phyloP scores from a whole-genome alignment of 2,113 vertebrate species.

The Cebidichthys violaceus region DNA sequence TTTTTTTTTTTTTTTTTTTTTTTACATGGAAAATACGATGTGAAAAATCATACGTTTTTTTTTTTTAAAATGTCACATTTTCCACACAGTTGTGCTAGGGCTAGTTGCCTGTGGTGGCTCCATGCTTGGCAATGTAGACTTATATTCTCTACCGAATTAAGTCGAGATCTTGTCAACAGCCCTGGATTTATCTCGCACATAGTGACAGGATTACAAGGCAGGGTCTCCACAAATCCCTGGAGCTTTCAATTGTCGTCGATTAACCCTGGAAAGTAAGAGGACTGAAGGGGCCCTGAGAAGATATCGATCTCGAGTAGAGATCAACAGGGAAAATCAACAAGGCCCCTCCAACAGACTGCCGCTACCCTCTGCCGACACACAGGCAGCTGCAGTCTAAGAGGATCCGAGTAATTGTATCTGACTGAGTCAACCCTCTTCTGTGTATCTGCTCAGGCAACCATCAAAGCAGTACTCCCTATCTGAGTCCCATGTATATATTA shows the following conservation, averaged over 20 bases:
- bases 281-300: conserved; percentile 50
- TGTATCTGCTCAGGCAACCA: conserved; percentile 1
- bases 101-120: background rate
- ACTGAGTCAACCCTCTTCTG: conserved; percentile 14
- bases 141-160: conserved; percentile 65
- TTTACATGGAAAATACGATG: conserved; percentile 41
- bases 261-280: conserved; percentile 51
- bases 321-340: conserved; percentile 61
- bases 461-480: background rate
- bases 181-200: conserved; percentile 53
- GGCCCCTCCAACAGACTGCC: conserved; percentile 18
- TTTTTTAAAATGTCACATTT: conserved; percentile 33
- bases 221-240: conserved; percentile 47
- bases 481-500: background rate
- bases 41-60: conserved; percentile 19
- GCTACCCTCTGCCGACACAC: background rate
- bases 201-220: conserved; percentile 61
- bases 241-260: conserved; percentile 47
- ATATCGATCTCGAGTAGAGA: conserved; percentile 61
- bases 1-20: no score
- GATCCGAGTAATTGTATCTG: conserved; percentile 15
- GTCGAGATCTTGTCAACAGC: conserved; percentile 59
- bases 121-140: conserved; percentile 26
- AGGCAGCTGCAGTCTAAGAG: conserved; percentile 22
- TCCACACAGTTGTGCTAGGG: background rate